Evolutionary conservation across 1,140 invertebrate species (phyloP).

Genomic region (Pteromalus puparum): DNA sequence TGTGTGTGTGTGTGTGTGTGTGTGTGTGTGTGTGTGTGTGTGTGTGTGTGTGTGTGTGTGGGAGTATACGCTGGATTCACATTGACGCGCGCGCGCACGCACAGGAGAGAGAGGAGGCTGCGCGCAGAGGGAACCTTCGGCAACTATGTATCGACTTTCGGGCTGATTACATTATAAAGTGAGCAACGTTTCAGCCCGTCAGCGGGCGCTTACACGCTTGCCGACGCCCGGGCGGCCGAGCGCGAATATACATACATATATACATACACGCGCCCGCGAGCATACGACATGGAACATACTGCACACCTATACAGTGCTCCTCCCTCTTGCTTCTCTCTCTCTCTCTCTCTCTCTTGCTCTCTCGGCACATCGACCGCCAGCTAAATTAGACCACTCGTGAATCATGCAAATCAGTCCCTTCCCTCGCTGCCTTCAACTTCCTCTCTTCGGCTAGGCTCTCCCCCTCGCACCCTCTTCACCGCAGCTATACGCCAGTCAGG

Average conservation of each 20-base stretch:
- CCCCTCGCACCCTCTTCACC: background rate
- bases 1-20: no score
- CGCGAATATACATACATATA: background rate
- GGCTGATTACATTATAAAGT: constrained; percentile 52
- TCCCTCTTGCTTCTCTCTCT: no score
- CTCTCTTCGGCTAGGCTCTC: constrained; percentile 19
- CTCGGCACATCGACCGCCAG: constrained; percentile 31
- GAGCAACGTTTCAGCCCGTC: constrained; percentile 39
- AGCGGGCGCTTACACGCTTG: constrained; percentile 34
- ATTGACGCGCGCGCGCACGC: background rate
- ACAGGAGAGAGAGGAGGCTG: background rate
- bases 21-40: no score
- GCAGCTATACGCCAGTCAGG: background rate
- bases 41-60: no score
- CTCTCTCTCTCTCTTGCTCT: background rate
- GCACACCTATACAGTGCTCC: background rate
- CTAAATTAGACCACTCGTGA: constrained; percentile 48
- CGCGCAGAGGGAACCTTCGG: background rate
- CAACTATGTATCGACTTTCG: constrained; percentile 47
- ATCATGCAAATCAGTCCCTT: constrained; percentile 54
- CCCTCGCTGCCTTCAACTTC: background rate
- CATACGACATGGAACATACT: no score
- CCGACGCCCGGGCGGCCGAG: background rate
- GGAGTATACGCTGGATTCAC: background rate
- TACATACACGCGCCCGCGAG: background rate